Percentiles rank a stretch among this genome's conserved stretches.
These are phyloP conservation scores for Silurus lanzhouensis DNA, from an alignment of 2,797 vertebrate species.

Conservation along the genomic window DNA sequence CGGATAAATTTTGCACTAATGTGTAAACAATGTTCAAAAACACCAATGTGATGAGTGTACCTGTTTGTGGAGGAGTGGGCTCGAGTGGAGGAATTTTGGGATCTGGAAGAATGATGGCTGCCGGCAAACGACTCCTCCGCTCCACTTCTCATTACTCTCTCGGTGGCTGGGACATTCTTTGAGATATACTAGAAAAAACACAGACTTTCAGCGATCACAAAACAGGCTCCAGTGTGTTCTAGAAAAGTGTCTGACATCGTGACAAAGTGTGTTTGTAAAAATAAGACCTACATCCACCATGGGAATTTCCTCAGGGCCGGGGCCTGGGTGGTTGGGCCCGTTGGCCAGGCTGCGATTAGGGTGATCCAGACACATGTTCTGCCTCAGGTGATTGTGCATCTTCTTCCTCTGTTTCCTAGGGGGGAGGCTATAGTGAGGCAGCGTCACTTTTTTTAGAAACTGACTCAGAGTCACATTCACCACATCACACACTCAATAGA, in stretches of 20 bases:
- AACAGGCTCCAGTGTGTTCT: not conserved
- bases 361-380: slow-evolving; percentile 95
- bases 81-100: slow-evolving; percentile 93
- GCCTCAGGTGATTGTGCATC: slow-evolving; percentile 95
- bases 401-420: slow-evolving; percentile 94
- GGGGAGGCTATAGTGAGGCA: slow-evolving; percentile 60
- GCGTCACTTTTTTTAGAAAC: slow-evolving; percentile 50
- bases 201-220: slow-evolving; percentile 6
- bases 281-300: slow-evolving; percentile 87
- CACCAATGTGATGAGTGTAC: slow-evolving; percentile 57
- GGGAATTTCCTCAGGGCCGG: slow-evolving; percentile 94
- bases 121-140: slow-evolving; percentile 90
- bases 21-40: not conserved
- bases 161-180: slow-evolving; percentile 91
- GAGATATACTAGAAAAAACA: slow-evolving; percentile 85
- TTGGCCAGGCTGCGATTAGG: slow-evolving; percentile 92
- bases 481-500: slow-evolving; percentile 36
- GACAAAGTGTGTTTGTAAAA: not conserved
- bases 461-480: slow-evolving; percentile 38
- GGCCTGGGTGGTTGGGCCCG: slow-evolving; percentile 93
- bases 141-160: slow-evolving; percentile 89
- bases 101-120: slow-evolving; percentile 93
- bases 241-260: not conserved
- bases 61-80: slow-evolving; percentile 95
- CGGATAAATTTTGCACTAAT: not conserved